These are phyloP conservation scores for Luperina nickerlii DNA, from an alignment of 2,888 invertebrate genomes.

Conservation along the genomic window DNA sequence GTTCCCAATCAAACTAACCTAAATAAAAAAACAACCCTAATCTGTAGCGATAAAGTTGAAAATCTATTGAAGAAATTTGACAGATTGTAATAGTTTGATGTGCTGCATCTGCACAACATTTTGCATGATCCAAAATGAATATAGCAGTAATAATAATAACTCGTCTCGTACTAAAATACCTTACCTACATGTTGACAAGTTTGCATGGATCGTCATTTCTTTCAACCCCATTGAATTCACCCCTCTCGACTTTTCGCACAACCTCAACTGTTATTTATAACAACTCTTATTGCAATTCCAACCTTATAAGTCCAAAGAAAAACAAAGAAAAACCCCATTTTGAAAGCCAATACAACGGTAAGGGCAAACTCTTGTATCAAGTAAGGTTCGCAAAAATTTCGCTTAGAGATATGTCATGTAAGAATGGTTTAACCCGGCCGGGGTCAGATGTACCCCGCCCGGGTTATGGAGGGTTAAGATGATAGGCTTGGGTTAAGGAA, in stretches of 20 bases:
- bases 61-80: no score
- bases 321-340: slow-evolving; percentile 16
- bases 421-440: slow-evolving; percentile 80
- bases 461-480: slow-evolving; percentile 80
- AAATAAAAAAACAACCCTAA: no score
- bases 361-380: slow-evolving; percentile 70
- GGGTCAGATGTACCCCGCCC: slow-evolving; percentile 74
- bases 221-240: not conserved
- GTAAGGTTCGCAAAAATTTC: slow-evolving; percentile 59
- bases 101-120: not conserved
- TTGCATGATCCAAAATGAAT: not conserved
- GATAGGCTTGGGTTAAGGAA: slow-evolving; percentile 72
- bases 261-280: not conserved
- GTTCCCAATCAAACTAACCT: no score
- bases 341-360: slow-evolving; percentile 63
- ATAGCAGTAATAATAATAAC: not conserved
- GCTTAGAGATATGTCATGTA: slow-evolving; percentile 79
- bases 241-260: not conserved
- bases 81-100: no score
- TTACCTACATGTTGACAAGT: not conserved
- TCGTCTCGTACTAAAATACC: not conserved
- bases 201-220: not conserved
- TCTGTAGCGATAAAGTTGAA: no score
- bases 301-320: not conserved
- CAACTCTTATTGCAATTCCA: not conserved